Conservation (phyloP, 2,113 vertebrate genomes). For the Ptyas mucosa region DNA sequence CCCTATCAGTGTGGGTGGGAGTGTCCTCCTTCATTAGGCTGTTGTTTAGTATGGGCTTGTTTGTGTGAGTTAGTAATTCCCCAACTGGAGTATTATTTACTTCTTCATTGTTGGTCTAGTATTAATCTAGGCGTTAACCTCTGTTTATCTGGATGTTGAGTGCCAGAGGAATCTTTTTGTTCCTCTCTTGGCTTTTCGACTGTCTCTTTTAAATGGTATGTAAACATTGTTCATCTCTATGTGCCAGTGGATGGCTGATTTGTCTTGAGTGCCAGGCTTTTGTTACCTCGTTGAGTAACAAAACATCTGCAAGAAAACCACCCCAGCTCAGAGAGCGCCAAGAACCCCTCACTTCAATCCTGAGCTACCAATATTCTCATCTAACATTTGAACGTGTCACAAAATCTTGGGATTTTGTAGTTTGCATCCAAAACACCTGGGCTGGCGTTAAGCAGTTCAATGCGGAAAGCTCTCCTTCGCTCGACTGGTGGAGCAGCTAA, state of each 20-base stretch:
- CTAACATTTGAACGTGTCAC: background rate
- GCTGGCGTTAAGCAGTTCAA: too few species aligned
- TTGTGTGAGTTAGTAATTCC: background rate
- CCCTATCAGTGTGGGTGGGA: too few species aligned
- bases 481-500: background rate
- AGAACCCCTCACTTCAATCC: background rate
- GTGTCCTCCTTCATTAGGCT: too few species aligned
- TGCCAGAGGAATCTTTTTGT: background rate
- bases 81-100: background rate
- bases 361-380: background rate
- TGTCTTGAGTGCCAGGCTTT: background rate
- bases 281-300: background rate
- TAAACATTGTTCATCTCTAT: background rate
- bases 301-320: background rate
- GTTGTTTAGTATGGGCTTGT: background rate
- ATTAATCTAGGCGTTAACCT: too few species aligned
- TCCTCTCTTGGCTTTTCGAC: background rate
- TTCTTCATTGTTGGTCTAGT: background rate
- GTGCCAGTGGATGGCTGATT: background rate
- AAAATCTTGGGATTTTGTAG: background rate
- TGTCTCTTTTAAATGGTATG: background rate
- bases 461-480: too few species aligned
- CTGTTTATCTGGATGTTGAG: background rate
- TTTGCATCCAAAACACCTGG: background rate
- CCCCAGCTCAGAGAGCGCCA: background rate